phyloP scores from a whole-genome alignment of 2,888 invertebrate species.

The Lycia hirtaria region DNA sequence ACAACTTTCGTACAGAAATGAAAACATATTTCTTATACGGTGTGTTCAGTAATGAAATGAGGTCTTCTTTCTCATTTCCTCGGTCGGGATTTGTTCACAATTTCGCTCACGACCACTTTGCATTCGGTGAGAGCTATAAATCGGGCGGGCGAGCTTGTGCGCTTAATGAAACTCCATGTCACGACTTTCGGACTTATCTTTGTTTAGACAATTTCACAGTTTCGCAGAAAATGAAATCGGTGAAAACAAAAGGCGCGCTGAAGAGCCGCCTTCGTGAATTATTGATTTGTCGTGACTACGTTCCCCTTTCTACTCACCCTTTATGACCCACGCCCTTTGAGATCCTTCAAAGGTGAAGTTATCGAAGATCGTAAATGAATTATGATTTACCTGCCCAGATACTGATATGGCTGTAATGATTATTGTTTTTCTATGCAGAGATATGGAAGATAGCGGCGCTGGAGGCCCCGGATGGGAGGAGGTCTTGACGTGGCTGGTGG shows the following conservation, averaged over 20 bases:
- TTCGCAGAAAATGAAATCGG: constrained; percentile 42
- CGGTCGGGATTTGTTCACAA: constrained; percentile 65
- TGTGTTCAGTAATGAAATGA: constrained; percentile 61
- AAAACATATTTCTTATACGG: constrained; percentile 59
- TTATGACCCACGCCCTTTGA: constrained; percentile 49
- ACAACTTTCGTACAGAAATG: constrained; percentile 44
- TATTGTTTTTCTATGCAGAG: constrained; percentile 50
- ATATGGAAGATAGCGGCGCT: constrained; percentile 71
- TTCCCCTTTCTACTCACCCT: constrained; percentile 51
- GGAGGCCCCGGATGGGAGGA: constrained; percentile 88
- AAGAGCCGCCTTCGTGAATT: constrained; percentile 45
- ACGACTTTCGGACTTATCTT: constrained; percentile 60
- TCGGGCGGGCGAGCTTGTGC: constrained; percentile 60
- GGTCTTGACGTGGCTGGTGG: constrained; percentile 95
- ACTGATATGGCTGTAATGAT: constrained; percentile 22
- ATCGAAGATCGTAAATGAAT: constrained; percentile 40
- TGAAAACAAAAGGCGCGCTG: constrained; percentile 35
- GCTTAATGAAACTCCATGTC: constrained; percentile 72
- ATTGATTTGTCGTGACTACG: constrained; percentile 55
- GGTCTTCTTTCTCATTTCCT: constrained; percentile 61
- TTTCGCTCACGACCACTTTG: constrained; percentile 64
- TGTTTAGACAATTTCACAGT: constrained; percentile 55
- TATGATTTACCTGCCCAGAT: constrained; percentile 37
- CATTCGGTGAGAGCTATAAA: constrained; percentile 63
- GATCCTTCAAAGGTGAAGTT: constrained; percentile 49